Conservation (phyloP, 2,113 vertebrate genomes). For the Dipodomys spectabilis region DNA sequence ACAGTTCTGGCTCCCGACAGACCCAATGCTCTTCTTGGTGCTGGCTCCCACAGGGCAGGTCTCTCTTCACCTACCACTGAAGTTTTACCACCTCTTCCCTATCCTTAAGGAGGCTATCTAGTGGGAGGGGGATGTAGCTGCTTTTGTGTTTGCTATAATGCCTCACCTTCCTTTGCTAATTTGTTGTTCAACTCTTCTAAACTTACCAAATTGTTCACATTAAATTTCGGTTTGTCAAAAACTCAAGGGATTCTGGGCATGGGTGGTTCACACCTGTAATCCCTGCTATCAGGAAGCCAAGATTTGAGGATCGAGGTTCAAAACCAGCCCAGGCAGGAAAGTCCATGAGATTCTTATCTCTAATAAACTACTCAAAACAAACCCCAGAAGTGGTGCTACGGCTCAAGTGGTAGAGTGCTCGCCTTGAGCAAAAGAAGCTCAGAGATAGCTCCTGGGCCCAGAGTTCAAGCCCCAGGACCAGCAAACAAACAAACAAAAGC, state of each 20-base stretch:
- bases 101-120: neutral
- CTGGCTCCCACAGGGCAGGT: neutral
- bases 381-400: no score
- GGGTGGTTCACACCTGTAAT: neutral
- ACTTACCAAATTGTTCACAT: neutral
- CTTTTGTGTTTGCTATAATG: neutral
- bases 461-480: no score
- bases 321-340: neutral
- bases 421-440: no score
- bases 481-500: neutral
- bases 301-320: neutral
- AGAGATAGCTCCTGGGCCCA: no score
- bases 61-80: neutral
- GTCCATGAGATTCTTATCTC: no score
- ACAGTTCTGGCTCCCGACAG: neutral
- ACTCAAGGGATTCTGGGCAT: no score
- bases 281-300: neutral
- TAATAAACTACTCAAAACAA: no score
- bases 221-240: neutral
- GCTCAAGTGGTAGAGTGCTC: no score
- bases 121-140: neutral
- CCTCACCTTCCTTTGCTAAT: neutral
- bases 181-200: constrained; percentile 31
- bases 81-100: neutral
- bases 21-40: neutral